Conservation (phyloP, 2,888 invertebrate genomes). For the Andricus quercusramuli region DNA sequence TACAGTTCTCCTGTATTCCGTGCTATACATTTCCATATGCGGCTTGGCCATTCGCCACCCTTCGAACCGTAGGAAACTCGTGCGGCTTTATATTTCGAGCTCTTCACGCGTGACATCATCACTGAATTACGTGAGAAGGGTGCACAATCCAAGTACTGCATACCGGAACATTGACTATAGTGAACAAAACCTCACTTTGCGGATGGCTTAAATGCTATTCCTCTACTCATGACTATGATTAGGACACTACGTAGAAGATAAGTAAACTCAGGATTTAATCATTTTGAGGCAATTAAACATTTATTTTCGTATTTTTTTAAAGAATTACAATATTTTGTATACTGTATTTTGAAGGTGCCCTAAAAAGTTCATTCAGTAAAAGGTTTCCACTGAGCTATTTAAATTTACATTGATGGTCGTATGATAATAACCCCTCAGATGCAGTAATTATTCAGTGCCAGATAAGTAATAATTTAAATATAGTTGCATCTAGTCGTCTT, state of each 20-base stretch:
- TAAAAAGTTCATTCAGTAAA: too few relatives aligned
- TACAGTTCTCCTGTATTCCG: constrained; percentile 47
- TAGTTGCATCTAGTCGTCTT: too few relatives aligned
- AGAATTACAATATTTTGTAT: background rate
- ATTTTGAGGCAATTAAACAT: background rate
- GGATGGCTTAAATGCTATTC: constrained; percentile 11
- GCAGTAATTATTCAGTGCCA: too few relatives aligned
- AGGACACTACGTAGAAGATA: background rate
- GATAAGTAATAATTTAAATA: too few relatives aligned
- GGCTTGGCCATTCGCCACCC: constrained; percentile 58
- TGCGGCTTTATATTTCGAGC: constrained; percentile 75
- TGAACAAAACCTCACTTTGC: constrained; percentile 26
- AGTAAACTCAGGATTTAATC: background rate
- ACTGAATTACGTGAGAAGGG: constrained; percentile 76
- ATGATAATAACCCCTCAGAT: too few relatives aligned
- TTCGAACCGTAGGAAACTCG: constrained; percentile 57
- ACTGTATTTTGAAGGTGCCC: too few relatives aligned
- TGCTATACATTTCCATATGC: constrained; percentile 64
- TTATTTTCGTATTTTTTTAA: background rate
- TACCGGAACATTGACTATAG: background rate
- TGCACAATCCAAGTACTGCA: constrained; percentile 59
- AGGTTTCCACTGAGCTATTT: too few relatives aligned
- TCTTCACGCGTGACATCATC: constrained; percentile 78
- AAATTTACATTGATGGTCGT: too few relatives aligned
- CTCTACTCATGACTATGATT: background rate